Percentiles rank a stretch among this genome's conserved stretches.
These are phyloP conservation scores for Prionace glauca DNA, from an alignment of 2,797 vertebrate species.

Conservation along the genomic window DNA sequence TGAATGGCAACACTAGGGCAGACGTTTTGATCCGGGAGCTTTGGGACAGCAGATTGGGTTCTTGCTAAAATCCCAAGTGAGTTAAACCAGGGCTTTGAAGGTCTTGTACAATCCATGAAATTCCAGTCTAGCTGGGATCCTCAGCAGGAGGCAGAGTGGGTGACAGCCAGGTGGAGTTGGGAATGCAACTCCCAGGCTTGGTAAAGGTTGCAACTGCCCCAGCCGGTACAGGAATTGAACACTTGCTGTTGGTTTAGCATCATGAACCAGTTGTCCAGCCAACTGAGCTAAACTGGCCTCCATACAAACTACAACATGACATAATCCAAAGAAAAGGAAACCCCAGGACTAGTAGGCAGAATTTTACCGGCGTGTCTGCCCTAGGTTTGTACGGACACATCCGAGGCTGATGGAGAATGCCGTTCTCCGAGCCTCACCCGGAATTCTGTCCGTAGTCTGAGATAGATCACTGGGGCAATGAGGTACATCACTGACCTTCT, in stretches of 20 bases:
- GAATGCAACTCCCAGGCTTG: not conserved
- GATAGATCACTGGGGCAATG: too few relatives aligned
- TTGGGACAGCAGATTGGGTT: not conserved
- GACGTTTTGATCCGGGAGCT: not conserved
- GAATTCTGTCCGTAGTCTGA: too few relatives aligned
- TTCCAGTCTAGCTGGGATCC: not conserved
- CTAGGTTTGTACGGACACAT: too few relatives aligned
- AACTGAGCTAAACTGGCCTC: too few relatives aligned
- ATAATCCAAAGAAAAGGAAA: not conserved
- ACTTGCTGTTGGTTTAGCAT: too few relatives aligned
- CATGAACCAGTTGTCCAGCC: too few relatives aligned
- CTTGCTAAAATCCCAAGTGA: not conserved
- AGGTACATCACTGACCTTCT: not conserved
- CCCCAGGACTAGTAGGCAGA: not conserved
- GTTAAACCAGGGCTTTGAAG: not conserved
- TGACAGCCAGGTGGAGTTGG: not conserved
- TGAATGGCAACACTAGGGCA: not conserved
- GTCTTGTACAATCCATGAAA: not conserved
- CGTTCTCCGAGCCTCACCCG: too few relatives aligned
- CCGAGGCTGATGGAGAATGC: too few relatives aligned
- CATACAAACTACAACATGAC: too few relatives aligned
- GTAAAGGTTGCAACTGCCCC: not conserved
- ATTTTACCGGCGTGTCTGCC: too few relatives aligned
- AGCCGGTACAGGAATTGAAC: too few relatives aligned
- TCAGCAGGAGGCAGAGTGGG: not conserved